Evolutionary conservation across 1,140 invertebrate genomes (phyloP).

Genomic region (Drosophila novamexicana): DNA sequence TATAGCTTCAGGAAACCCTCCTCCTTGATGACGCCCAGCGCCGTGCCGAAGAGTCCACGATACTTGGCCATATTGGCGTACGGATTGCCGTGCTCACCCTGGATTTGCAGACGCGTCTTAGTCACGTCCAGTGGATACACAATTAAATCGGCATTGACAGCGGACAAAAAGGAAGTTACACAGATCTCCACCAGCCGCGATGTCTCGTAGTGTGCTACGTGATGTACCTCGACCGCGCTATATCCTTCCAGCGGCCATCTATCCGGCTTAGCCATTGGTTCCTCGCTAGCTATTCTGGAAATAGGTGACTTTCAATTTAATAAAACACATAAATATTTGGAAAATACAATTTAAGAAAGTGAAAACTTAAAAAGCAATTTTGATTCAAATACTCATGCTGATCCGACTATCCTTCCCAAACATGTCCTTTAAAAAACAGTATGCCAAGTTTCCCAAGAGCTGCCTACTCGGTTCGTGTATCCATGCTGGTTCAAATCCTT

Average conservation of each 20-base stretch:
- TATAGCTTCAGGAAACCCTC: background rate
- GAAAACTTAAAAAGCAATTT: too few species aligned
- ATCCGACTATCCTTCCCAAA: too few species aligned
- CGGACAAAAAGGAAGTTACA: background rate
- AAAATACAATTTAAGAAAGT: too few species aligned
- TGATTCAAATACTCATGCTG: too few species aligned
- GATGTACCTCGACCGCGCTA: too few species aligned
- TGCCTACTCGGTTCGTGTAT: too few species aligned
- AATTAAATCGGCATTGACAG: background rate
- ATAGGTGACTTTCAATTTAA: background rate
- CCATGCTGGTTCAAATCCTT: too few species aligned
- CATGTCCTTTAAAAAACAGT: too few species aligned
- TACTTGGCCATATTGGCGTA: background rate
- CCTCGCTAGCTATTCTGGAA: too few species aligned
- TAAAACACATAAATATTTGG: too few species aligned
- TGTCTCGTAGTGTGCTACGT: background rate
- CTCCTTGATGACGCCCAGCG: background rate
- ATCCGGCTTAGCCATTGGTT: background rate
- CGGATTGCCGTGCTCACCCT: background rate
- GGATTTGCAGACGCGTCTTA: conserved; percentile 1
- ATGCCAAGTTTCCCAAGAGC: too few species aligned
- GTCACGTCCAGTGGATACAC: conserved; percentile 1
- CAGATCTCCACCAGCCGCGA: background rate
- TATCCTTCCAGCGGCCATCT: background rate
- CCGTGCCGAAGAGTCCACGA: conserved; percentile 1